These are phyloP conservation scores for Emydura subglobosa DNA, from an alignment of 2,113 vertebrate species.

Conservation along the genomic window DNA sequence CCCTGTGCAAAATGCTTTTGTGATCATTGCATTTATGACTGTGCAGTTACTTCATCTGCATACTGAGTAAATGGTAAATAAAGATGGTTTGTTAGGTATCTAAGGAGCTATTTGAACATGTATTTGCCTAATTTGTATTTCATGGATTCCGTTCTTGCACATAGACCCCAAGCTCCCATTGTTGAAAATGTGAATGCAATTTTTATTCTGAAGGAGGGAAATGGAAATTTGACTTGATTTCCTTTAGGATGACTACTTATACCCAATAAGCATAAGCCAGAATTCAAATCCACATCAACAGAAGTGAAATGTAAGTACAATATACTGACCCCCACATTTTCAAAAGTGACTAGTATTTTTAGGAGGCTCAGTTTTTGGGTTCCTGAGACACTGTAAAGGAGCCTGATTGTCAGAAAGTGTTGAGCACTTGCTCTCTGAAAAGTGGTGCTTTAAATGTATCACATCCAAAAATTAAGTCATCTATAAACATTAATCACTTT, in stretches of 20 bases:
- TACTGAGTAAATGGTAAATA: not conserved
- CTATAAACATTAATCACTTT: not conserved
- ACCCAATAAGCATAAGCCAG: not conserved
- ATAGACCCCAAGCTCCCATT: not conserved
- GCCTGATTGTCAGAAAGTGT: not conserved
- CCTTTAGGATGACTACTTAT: not conserved
- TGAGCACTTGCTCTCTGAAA: not conserved
- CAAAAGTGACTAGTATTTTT: not conserved
- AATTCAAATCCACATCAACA: not conserved
- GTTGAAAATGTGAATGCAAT: not conserved
- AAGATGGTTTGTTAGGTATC: not conserved
- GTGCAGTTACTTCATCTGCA: not conserved
- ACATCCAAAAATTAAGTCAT: not conserved
- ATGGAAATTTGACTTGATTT: not conserved
- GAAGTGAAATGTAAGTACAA: no score
- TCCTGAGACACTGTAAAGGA: not conserved
- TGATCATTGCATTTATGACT: not conserved
- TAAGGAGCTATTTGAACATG: not conserved
- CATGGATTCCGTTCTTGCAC: not conserved
- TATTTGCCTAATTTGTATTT: not conserved
- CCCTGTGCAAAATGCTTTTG: not conserved
- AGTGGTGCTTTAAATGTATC: not conserved
- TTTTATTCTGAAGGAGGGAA: not conserved
- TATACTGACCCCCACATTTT: not conserved
- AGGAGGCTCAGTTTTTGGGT: no score